Evolutionary conservation across 1,140 invertebrate genomes (phyloP).

Genomic region (Dinothrombium tinctorium): DNA sequence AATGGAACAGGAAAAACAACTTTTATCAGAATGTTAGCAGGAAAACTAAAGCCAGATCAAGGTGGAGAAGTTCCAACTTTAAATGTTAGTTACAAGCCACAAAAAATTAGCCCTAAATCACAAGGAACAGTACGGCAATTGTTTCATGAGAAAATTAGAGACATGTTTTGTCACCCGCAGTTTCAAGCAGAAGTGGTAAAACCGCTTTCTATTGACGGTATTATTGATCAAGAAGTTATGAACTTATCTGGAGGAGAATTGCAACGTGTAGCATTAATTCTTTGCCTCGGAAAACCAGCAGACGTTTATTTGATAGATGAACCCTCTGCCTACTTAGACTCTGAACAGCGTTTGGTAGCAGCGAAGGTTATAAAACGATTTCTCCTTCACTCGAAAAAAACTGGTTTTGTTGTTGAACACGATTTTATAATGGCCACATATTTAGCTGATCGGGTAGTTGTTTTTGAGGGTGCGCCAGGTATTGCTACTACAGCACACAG

Average conservation of each 20-base stretch:
- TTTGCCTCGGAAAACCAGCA: conserved; percentile 93
- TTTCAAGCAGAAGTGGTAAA: conserved; percentile 99
- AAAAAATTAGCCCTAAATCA: conserved; percentile 97
- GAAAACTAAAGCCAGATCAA: conserved; percentile 70
- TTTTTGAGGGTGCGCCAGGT: conserved; percentile 85
- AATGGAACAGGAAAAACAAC: conserved; percentile 99
- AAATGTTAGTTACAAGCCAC: conserved; percentile 98
- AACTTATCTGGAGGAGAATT: conserved; percentile 98
- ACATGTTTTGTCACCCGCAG: conserved; percentile 88
- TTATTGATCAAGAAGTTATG: conserved; percentile 88
- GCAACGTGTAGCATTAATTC: conserved; percentile 79
- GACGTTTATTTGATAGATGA: conserved; percentile 98
- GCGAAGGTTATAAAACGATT: conserved; percentile 73
- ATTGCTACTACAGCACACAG: conserved; percentile 62
- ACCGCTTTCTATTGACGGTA: conserved; percentile 86
- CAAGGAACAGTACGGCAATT: conserved; percentile 72
- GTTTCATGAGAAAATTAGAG: conserved; percentile 83
- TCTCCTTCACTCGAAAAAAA: conserved; percentile 96
- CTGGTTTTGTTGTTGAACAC: conserved; percentile 98
- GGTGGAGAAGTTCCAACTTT: conserved; percentile 68
- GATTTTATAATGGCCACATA: conserved; percentile 99
- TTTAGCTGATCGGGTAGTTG: conserved; percentile 91
- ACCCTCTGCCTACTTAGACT: conserved; percentile 95
- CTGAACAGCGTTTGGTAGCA: conserved; percentile 96
- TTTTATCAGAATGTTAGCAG: conserved; percentile 93